Evolutionary conservation across 1,140 invertebrate genomes (phyloP).

Genomic region (Octopus bimaculoides): DNA sequence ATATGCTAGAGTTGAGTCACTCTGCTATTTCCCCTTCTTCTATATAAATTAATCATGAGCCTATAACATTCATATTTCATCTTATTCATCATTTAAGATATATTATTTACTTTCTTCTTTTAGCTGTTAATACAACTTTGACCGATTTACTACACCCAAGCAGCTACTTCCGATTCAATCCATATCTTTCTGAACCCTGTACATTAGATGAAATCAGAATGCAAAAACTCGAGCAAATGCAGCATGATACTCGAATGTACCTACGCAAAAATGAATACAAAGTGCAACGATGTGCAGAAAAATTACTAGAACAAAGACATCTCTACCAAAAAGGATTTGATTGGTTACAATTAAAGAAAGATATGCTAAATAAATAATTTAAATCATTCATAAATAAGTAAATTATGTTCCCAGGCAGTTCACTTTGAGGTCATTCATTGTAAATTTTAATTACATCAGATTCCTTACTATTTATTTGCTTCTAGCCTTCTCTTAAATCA

Average conservation of each 20-base stretch:
- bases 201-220: constrained; percentile 79
- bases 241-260: constrained; percentile 69
- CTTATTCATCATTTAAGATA: neutral
- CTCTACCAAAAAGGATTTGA: constrained; percentile 32
- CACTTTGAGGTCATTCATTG: no score
- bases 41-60: neutral
- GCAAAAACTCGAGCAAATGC: constrained; percentile 59
- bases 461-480: no score
- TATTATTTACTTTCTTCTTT: constrained; percentile 20
- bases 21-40: neutral
- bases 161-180: constrained; percentile 87
- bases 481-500: no score
- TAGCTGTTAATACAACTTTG: constrained; percentile 69
- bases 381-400: no score
- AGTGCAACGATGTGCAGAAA: constrained; percentile 63
- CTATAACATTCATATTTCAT: neutral
- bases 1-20: neutral
- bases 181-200: constrained; percentile 79
- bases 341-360: constrained; percentile 14
- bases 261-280: constrained; percentile 73
- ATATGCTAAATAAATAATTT: constrained; percentile 2
- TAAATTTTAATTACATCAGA: no score
- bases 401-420: no score
- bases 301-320: constrained; percentile 54
- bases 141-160: constrained; percentile 76